Evolutionary conservation across 92 coral and sea anemone genomes (phyloP).

Genomic region (Phymanthus crucifer): DNA sequence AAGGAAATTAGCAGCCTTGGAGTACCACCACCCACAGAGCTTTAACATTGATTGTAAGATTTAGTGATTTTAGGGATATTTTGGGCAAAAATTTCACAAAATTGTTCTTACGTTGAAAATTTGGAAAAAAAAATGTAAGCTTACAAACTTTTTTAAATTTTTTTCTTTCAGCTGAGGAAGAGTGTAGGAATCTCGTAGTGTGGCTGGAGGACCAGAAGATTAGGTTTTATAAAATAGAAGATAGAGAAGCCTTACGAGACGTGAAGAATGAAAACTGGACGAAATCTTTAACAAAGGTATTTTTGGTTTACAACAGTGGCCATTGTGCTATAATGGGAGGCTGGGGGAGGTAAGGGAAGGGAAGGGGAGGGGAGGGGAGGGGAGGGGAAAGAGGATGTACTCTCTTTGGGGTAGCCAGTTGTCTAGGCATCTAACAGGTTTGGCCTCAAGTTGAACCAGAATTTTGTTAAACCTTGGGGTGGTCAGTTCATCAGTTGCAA

Average conservation of each 20-base stretch:
- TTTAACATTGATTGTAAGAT: slow-evolving; percentile 63
- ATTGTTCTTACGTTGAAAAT: neutral
- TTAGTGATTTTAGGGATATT: neutral
- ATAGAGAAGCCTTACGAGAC: slow-evolving; percentile 72
- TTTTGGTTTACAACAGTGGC: neutral
- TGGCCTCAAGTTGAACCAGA: neutral
- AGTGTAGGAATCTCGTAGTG: slow-evolving; percentile 77
- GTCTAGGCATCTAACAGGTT: neutral
- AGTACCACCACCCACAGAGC: slow-evolving; percentile 82
- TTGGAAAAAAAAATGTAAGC: neutral
- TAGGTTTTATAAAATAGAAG: slow-evolving; percentile 84
- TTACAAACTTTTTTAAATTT: neutral
- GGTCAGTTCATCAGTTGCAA: no score
- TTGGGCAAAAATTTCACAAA: neutral
- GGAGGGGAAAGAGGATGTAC: neutral
- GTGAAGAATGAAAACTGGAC: slow-evolving; percentile 72
- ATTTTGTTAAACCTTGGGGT: no score
- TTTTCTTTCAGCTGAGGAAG: slow-evolving; percentile 66
- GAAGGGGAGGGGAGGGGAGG: slow-evolving; percentile 2
- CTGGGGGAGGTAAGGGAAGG: no score
- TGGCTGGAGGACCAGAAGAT: slow-evolving; percentile 96
- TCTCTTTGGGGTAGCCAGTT: no score
- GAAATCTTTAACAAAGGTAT: slow-evolving; percentile 66
- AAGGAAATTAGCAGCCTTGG: slow-evolving; percentile 86
- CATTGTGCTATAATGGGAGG: neutral